Evolutionary conservation across 2,888 invertebrate genomes (phyloP).

Genomic region (Octonoba sinensis): DNA sequence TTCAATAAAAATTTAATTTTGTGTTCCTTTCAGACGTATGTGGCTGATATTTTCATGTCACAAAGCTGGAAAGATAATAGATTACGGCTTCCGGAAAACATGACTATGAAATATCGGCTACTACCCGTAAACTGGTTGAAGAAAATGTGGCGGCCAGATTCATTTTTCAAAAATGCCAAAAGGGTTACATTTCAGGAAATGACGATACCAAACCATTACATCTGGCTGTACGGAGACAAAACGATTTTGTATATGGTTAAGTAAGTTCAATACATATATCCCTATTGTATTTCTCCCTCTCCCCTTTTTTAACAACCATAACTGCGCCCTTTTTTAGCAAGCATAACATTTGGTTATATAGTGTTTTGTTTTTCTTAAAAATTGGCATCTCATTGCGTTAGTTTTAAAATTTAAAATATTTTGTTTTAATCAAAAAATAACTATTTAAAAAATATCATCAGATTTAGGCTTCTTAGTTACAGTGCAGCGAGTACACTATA

Average conservation of each 20-base stretch:
- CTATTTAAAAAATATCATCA: too few species aligned
- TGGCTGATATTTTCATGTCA: slow-evolving; percentile 92
- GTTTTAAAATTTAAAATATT: too few species aligned
- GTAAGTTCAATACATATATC: slow-evolving; percentile 75
- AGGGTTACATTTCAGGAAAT: slow-evolving; percentile 93
- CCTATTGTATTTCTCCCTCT: too few species aligned
- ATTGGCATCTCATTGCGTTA: too few species aligned
- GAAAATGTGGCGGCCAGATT: slow-evolving; percentile 92
- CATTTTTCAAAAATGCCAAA: slow-evolving; percentile 90
- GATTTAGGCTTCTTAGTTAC: too few species aligned
- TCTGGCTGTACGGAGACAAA: slow-evolving; percentile 92
- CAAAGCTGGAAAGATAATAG: slow-evolving; percentile 94
- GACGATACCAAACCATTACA: slow-evolving; percentile 93
- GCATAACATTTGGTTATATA: too few species aligned
- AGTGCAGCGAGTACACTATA: too few species aligned
- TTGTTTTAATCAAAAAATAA: too few species aligned
- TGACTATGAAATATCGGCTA: slow-evolving; percentile 91
- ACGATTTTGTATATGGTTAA: slow-evolving; percentile 93
- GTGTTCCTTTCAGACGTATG: slow-evolving; percentile 85
- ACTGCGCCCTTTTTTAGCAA: too few species aligned
- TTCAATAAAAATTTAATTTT: too few species aligned
- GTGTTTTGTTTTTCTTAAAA: too few species aligned
- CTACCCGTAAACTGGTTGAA: slow-evolving; percentile 87
- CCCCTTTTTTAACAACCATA: too few species aligned
- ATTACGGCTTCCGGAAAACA: slow-evolving; percentile 87